These are phyloP conservation scores for Phaedon cochleariae DNA, from an alignment of 2,888 invertebrate genomes.

Conservation along the genomic window DNA sequence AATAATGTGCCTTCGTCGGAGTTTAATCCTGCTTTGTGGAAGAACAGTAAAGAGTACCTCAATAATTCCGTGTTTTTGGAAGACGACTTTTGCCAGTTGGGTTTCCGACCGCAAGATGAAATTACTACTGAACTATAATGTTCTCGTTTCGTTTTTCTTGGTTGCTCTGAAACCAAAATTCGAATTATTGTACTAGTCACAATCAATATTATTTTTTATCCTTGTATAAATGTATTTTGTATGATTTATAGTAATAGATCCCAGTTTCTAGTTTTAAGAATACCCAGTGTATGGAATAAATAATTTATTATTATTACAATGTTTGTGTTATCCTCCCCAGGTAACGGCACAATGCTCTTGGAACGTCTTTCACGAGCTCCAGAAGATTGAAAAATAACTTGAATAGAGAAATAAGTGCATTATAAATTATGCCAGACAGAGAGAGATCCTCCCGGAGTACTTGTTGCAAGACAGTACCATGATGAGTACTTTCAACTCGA, in stretches of 20 bases:
- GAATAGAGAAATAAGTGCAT: too few species aligned
- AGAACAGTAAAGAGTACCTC: constrained; percentile 59
- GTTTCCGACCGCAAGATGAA: constrained; percentile 88
- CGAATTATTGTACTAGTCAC: constrained; percentile 42
- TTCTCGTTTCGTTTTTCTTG: constrained; percentile 5
- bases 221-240: constrained; percentile 27
- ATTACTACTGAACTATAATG: constrained; percentile 82
- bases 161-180: constrained; percentile 29
- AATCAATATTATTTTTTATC: constrained; percentile 34
- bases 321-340: neutral
- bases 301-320: constrained; percentile 8
- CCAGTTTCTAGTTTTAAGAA: constrained; percentile 19
- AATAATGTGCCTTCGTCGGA: constrained; percentile 56
- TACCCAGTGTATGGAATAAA: constrained; percentile 17
- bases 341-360: too few species aligned
- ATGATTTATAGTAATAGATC: constrained; percentile 12
- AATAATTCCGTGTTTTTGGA: constrained; percentile 72
- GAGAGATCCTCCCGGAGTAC: too few species aligned
- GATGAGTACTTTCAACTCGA: too few species aligned
- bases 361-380: too few species aligned
- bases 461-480: too few species aligned
- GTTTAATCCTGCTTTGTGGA: constrained; percentile 64
- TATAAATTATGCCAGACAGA: too few species aligned
- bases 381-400: too few species aligned
- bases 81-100: constrained; percentile 84